These are phyloP conservation scores for Rhynchopsitta pachyrhyncha DNA, from an alignment of 2,113 vertebrate species.

Conservation along the genomic window DNA sequence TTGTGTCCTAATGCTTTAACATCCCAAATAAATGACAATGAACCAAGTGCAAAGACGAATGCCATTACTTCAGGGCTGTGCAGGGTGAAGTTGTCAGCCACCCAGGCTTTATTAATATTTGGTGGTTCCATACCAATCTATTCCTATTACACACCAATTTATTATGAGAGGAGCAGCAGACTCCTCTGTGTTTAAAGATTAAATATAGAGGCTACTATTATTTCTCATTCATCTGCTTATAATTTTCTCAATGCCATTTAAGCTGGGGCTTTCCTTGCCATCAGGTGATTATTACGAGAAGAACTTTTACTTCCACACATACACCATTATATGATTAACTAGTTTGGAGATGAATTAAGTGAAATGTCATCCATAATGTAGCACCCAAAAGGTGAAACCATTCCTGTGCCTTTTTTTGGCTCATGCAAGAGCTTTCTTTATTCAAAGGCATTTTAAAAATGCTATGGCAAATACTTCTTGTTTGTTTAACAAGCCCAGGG, in stretches of 20 bases:
- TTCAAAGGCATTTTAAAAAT: background rate
- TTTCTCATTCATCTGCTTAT: slow-evolving; percentile 18
- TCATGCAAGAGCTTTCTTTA: background rate
- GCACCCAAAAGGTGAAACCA: background rate
- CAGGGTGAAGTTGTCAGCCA: slow-evolving; percentile 40
- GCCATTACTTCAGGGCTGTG: background rate
- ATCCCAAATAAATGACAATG: background rate
- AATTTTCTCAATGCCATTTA: slow-evolving; percentile 1
- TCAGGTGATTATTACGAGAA: slow-evolving; percentile 12
- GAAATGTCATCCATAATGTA: background rate
- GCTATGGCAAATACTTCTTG: background rate
- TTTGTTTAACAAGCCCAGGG: background rate
- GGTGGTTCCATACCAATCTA: slow-evolving; percentile 22
- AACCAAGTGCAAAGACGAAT: background rate
- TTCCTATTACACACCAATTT: slow-evolving; percentile 36
- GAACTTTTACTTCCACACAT: background rate
- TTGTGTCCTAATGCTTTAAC: background rate
- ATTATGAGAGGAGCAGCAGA: slow-evolving; percentile 27
- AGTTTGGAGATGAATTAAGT: slow-evolving; percentile 19
- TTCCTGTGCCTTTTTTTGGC: background rate
- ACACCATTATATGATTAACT: slow-evolving; percentile 10
- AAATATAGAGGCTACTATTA: background rate
- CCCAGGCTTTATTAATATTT: slow-evolving; percentile 58
- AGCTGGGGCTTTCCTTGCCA: background rate
- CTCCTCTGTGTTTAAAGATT: slow-evolving; percentile 28